phyloP scores from a whole-genome alignment of 2,797 vertebrate genomes.

The Serranus cabrilla region DNA sequence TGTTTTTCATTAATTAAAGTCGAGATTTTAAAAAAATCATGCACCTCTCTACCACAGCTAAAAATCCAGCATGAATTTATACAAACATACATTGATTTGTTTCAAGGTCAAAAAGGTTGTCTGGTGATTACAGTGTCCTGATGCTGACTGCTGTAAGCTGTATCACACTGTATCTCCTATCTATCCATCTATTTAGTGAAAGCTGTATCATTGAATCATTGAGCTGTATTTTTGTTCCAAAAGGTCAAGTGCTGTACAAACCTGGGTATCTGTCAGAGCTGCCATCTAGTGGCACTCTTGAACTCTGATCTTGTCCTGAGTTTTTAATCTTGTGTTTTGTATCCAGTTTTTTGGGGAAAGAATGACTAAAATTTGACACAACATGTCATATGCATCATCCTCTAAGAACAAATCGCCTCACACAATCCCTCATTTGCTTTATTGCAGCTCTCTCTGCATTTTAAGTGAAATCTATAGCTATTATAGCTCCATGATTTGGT shows the following conservation, averaged over 20 bases:
- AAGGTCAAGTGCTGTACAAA: no score
- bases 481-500: neutral
- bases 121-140: neutral
- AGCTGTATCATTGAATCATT: no score
- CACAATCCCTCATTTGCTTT: constrained; percentile 17
- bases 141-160: constrained; percentile 3
- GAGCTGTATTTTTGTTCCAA: no score
- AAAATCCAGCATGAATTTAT: neutral
- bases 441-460: neutral
- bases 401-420: neutral
- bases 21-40: neutral
- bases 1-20: constrained; percentile 13
- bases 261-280: no score
- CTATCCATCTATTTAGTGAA: no score
- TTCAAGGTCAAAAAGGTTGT: constrained; percentile 7
- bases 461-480: constrained; percentile 6
- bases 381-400: neutral
- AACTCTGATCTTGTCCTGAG: no score
- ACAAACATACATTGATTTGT: neutral
- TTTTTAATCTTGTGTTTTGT: no score
- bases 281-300: no score
- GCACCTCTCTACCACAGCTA: neutral
- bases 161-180: no score
- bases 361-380: no score
- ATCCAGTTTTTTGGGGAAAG: no score